These are phyloP conservation scores for Ictalurus punctatus DNA, from an alignment of 2,113 vertebrate species.

Conservation along the genomic window DNA sequence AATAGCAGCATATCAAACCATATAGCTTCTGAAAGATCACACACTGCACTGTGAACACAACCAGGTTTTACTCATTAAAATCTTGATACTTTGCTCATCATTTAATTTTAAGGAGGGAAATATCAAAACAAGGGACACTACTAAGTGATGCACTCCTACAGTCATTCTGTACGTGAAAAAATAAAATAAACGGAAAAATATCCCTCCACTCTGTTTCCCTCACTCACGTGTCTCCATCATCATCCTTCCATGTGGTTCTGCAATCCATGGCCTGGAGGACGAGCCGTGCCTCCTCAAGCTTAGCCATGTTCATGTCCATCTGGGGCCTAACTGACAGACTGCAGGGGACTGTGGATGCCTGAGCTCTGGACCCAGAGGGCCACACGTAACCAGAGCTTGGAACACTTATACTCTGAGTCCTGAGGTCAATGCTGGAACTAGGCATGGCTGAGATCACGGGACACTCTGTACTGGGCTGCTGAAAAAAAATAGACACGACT, in stretches of 20 bases:
- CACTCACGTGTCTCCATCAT: conserved; percentile 87
- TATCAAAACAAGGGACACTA: no score
- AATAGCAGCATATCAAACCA: background rate
- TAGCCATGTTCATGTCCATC: conserved; percentile 69
- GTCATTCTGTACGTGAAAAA: background rate
- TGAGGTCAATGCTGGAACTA: background rate
- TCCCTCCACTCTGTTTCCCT: background rate
- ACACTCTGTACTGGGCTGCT: conserved; percentile 49
- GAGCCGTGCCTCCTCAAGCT: conserved; percentile 74
- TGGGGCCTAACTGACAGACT: conserved; percentile 55
- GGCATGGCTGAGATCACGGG: conserved; percentile 46
- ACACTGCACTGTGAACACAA: background rate
- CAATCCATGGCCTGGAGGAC: conserved; percentile 74
- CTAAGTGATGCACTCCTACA: background rate
- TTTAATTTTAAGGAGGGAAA: background rate
- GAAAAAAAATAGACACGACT: background rate
- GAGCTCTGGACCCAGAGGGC: conserved; percentile 46
- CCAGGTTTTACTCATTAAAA: background rate
- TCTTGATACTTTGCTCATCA: background rate
- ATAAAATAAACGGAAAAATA: background rate
- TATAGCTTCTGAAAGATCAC: background rate
- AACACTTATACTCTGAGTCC: conserved; percentile 30
- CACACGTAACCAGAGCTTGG: conserved; percentile 53
- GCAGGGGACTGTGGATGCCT: conserved; percentile 34
- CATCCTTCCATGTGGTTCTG: conserved; percentile 78